Base-by-base conservation (phyloP, 2,113 vertebrate species). In the Dendrocopos noguchii region DNA sequence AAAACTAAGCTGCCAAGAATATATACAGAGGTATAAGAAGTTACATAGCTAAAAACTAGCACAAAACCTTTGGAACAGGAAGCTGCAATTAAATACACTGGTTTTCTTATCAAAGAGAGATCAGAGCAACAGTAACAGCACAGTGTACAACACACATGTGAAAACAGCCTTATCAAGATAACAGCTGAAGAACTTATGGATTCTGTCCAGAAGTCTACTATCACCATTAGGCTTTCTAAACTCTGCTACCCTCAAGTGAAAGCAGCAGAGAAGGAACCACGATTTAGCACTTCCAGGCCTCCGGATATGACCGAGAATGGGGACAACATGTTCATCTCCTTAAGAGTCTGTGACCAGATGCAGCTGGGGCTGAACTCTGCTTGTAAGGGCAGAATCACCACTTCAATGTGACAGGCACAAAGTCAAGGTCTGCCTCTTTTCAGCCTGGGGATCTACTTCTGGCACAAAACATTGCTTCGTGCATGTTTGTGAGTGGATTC, bases 31-130 rank as follows among this genome's bases (percentile, higher is more conserved):
- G 83, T 33, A 59, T 72, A 44, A 79, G 55, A 81, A 92, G 66
- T 46, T 70, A 60, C 33, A n/a, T 2, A 3, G 25, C 25, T 56
- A 34, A 84, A 86, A 91, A 72, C 42, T 9, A 87, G 67, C 80
- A 88, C 64, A 91, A 84, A 95, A 90, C 78, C 91, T 87, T 88
- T 89, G 92, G 92, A 97, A 93, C 80, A 91, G 93, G 94, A 95
- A 95, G 64, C 79, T 92, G 89, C 87, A 94, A 89, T 82, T 92
- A 88, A 96, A 94, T 73, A 57, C 93, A 61, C 46, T 71, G 78
- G 71, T 77, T 95, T 89, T 88, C 73, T 93, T 95, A 95, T 95
- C 90, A 90, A 59, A 21, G 70, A 57, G 66, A 75, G 80, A 96
- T 96, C 95, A 86, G 90, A 95, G 87, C 82, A 90, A 61, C 76